Percentiles rank a stretch among this genome's conserved stretches.
Conservation (phyloP, 2,888 invertebrate genomes). For the Eupithecia abbreviata region DNA sequence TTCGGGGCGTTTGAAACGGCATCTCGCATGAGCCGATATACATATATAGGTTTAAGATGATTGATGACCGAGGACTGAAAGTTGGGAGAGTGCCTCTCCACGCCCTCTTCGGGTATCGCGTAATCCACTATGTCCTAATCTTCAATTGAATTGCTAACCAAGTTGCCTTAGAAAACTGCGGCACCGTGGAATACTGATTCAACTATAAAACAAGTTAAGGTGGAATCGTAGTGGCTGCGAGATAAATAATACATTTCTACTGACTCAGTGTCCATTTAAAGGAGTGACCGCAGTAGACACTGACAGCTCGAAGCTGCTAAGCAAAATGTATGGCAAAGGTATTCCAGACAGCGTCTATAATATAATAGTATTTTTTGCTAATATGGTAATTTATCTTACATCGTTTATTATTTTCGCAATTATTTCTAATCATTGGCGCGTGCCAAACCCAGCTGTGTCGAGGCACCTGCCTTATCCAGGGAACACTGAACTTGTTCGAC, state of each 20-base stretch:
- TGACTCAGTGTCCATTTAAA: slow-evolving; percentile 5
- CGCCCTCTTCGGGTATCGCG: slow-evolving; percentile 22
- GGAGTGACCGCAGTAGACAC: slow-evolving; percentile 3
- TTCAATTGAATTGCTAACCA: slow-evolving; percentile 39
- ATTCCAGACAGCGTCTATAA: background rate
- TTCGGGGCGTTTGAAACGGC: slow-evolving; percentile 45
- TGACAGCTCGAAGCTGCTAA: slow-evolving; percentile 5
- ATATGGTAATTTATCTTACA: slow-evolving; percentile 29
- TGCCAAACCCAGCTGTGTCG: slow-evolving; percentile 55
- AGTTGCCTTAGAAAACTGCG: slow-evolving; percentile 27
- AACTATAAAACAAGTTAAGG: slow-evolving; percentile 16
- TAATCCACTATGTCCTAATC: slow-evolving; percentile 38
- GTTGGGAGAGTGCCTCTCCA: slow-evolving; percentile 39
- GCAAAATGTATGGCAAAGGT: background rate
- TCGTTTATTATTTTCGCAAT: slow-evolving; percentile 33
- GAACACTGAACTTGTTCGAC: slow-evolving; percentile 62
- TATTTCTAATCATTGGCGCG: slow-evolving; percentile 44
- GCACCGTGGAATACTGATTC: slow-evolving; percentile 19
- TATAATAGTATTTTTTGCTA: background rate
- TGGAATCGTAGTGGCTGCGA: slow-evolving; percentile 5
- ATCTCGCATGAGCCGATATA: slow-evolving; percentile 43
- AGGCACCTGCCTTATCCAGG: slow-evolving; percentile 60
- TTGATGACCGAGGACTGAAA: slow-evolving; percentile 50
- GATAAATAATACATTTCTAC: slow-evolving; percentile 16
- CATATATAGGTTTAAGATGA: slow-evolving; percentile 52